A percentile compares a stretch with the other conserved stretches of the same genome.
These are phyloP conservation scores for Drosophila saltans DNA, from an alignment of 1,140 invertebrate species.

Conservation along the genomic window DNA sequence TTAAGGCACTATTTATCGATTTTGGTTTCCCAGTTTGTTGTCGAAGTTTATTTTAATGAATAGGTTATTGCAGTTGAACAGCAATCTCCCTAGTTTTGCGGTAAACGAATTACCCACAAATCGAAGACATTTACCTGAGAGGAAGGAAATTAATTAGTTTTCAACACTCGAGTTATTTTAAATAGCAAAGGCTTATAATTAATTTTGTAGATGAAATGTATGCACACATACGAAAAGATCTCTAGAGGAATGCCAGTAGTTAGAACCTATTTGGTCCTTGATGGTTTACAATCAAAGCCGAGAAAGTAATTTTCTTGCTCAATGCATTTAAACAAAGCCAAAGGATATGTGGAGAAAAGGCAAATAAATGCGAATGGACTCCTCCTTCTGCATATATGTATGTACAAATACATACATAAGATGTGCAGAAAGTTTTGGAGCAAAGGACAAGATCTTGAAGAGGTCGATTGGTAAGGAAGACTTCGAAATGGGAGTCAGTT, in stretches of 20 bases:
- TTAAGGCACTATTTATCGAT: not conserved
- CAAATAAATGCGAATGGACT: slow-evolving; percentile 9
- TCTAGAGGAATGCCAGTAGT: slow-evolving; percentile 51
- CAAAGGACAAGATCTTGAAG: slow-evolving; percentile 11
- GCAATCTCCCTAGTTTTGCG: slow-evolving; percentile 1
- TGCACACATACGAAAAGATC: slow-evolving; percentile 21
- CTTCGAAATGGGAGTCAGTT: slow-evolving; percentile 10
- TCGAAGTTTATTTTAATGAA: not conserved
- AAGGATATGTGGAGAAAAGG: slow-evolving; percentile 29
- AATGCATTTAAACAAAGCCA: slow-evolving; percentile 60
- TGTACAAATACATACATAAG: no score
- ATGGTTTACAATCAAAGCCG: slow-evolving; percentile 26
- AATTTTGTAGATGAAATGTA: slow-evolving; percentile 30
- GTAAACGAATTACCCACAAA: not conserved
- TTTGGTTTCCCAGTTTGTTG: not conserved
- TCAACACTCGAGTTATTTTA: slow-evolving; percentile 56
- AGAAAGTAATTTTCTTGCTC: slow-evolving; percentile 68
- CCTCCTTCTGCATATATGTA: not conserved
- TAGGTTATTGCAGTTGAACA: not conserved
- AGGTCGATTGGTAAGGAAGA: not conserved
- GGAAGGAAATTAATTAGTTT: slow-evolving; percentile 57
- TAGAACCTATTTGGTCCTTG: slow-evolving; percentile 19
- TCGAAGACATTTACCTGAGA: not conserved
- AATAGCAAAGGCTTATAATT: slow-evolving; percentile 53
- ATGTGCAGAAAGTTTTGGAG: not conserved